These are phyloP conservation scores for Drosophila ogumai DNA, from an alignment of 1,140 invertebrate species.

Conservation along the genomic window DNA sequence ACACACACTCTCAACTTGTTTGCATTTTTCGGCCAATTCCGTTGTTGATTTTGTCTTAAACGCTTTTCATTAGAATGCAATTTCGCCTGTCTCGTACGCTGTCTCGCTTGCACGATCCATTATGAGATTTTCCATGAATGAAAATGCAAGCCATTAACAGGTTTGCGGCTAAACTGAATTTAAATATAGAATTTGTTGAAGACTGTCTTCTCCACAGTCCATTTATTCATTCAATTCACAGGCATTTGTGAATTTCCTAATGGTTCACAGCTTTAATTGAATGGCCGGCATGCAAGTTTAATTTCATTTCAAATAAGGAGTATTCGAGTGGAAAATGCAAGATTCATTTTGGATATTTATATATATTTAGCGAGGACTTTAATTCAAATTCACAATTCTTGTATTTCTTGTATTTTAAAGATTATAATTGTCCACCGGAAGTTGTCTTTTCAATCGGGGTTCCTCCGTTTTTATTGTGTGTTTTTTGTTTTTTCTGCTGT, in stretches of 20 bases:
- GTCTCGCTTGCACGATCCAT: conserved; percentile 15
- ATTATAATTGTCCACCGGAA: conserved; percentile 10
- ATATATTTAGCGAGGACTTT: not conserved
- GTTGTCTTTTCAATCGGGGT: conserved; percentile 1
- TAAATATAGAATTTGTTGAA: conserved; percentile 39
- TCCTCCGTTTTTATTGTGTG: not conserved
- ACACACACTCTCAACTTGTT: conserved; percentile 15
- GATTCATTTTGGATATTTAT: not conserved
- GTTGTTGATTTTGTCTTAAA: conserved; percentile 72
- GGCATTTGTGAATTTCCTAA: conserved; percentile 26
- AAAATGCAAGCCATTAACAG: conserved; percentile 38
- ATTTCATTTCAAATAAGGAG: conserved; percentile 1
- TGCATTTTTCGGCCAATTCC: conserved; percentile 32
- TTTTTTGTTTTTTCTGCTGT: not conserved
- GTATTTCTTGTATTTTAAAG: not conserved
- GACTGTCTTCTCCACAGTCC: not conserved
- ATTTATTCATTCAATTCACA: conserved; percentile 14
- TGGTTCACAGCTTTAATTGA: conserved; percentile 24
- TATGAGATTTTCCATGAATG: conserved; percentile 45
- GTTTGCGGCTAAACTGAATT: conserved; percentile 17
- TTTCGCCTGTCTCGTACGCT: conserved; percentile 9
- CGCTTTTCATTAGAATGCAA: conserved; percentile 58
- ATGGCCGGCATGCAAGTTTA: not conserved
- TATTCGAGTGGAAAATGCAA: not conserved
- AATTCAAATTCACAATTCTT: not conserved